Base-by-base conservation (phyloP, 2,797 vertebrate genomes). In the Coracias cyanogaster region DNA sequence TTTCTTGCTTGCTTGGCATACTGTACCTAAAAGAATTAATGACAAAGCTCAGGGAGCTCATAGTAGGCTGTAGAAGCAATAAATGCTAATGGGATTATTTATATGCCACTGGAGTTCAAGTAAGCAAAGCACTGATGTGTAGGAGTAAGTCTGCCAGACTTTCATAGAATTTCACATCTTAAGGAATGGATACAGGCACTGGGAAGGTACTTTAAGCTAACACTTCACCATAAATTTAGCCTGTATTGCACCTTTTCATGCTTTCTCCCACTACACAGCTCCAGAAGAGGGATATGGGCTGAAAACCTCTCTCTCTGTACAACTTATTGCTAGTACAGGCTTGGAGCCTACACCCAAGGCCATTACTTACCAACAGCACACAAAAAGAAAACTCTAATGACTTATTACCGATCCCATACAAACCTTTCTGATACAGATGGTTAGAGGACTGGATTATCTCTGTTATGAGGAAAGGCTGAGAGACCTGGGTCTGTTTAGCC, bases 21-120 rank as follows among this genome's bases (percentile, higher is more conserved):
- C 52, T 90, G 28, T 86, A 58, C 28, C 20, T 93, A 29, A 69
- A 86, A 57, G 39, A 74, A 64, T 81, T 94, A 86, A 92, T 57
- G 62, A 21, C 24, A 81, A 76, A 69, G 90, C 46, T 79, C 52
- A 67, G 64, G 62, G 46, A 80, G 22, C 31, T 91, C 52, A 41
- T 31, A 62, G 39, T 26, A 64, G 70, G 31, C 66, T 88, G 52
- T 13, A 88, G 61, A 65, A 78, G 73, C 62, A 92, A 52, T 86
- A 92, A 84, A 84, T 65, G 78, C 73, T 90, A 81, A 89, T 71
- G 35, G n/a, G 33, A 89, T 92, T 90, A 88, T 52, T 88, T 86
- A 52, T 71, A 78, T 52, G 45, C 22, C 54, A 64, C 73, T 80
- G 45, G 41, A 86, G 24, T 81, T 82, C 45, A 86, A 64, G 54